Conservation (phyloP, 2,797 vertebrate genomes). For the Pseudochaenichthys georgianus region DNA sequence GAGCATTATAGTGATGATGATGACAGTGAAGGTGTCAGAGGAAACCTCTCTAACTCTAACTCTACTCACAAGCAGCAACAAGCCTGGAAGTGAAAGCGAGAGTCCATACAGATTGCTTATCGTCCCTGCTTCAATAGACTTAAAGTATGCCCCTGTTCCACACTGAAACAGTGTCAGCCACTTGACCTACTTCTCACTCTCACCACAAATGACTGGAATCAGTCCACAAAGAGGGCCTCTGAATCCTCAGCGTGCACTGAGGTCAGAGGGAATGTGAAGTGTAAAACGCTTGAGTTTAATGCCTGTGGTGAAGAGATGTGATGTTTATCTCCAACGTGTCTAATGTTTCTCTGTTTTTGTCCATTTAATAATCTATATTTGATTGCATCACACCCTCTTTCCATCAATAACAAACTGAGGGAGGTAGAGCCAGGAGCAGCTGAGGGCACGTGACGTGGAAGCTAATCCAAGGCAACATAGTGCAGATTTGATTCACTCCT, state of each 20-base stretch:
- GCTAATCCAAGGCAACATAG: conserved; percentile 68
- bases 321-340: conserved; percentile 38
- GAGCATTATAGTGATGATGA: background rate
- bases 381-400: conserved; percentile 54
- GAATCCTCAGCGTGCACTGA: conserved; percentile 16
- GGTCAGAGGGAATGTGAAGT: conserved; percentile 29
- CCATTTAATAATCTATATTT: conserved; percentile 65
- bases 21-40: conserved; percentile 34
- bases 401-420: conserved; percentile 41
- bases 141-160: conserved; percentile 70
- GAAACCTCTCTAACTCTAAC: conserved; percentile 36
- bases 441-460: conserved; percentile 57
- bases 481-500: conserved; percentile 56
- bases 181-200: conserved; percentile 80
- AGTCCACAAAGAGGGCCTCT: conserved; percentile 37
- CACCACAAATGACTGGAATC: conserved; percentile 57
- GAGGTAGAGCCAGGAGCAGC: conserved; percentile 57
- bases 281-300: conserved; percentile 7
- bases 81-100: conserved; percentile 51
- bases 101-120: conserved; percentile 62
- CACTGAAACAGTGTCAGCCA: conserved; percentile 69
- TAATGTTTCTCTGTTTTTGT: conserved; percentile 22
- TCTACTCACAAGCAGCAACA: conserved; percentile 49
- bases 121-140: conserved; percentile 66
- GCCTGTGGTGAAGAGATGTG: conserved; percentile 19